phyloP scores from a whole-genome alignment of 2,888 invertebrate genomes.

The Pegoplata infirma region DNA sequence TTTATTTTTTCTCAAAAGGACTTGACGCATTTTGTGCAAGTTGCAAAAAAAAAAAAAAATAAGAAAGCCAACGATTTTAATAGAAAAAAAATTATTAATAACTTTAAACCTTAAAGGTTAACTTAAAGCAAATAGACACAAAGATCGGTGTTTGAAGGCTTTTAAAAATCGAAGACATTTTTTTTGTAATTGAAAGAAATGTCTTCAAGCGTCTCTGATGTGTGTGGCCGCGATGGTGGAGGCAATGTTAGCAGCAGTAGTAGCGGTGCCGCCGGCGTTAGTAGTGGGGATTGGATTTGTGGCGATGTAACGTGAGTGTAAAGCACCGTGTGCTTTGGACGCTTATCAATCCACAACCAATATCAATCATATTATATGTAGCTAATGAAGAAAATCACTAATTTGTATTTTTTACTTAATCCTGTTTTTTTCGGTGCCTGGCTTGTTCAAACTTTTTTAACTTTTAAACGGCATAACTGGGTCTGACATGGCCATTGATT shows the following conservation, averaged over 20 bases:
- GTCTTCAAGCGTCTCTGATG: slow-evolving; percentile 58
- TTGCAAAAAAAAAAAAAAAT: slow-evolving; percentile 26
- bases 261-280: slow-evolving; percentile 34
- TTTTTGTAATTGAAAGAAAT: slow-evolving; percentile 42
- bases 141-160: not conserved
- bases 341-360: slow-evolving; percentile 67
- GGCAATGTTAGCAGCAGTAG: slow-evolving; percentile 44
- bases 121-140: too few species aligned
- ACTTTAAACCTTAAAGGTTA: too few species aligned
- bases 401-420: slow-evolving; percentile 63
- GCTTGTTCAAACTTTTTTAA: slow-evolving; percentile 45
- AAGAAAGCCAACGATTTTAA: too few species aligned
- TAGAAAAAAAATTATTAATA: too few species aligned
- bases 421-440: slow-evolving; percentile 59
- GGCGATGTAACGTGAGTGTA: slow-evolving; percentile 77
- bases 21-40: not conserved
- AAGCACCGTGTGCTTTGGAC: slow-evolving; percentile 62
- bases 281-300: slow-evolving; percentile 71
- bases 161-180: not conserved
- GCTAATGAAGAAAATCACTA: slow-evolving; percentile 56
- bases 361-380: slow-evolving; percentile 36
- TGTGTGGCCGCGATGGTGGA: slow-evolving; percentile 40
- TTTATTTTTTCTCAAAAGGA: not conserved
- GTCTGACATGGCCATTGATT: slow-evolving; percentile 49
- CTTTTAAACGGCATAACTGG: slow-evolving; percentile 43